Conservation (phyloP, 2,888 invertebrate genomes). For the Epistrophe grossulariae region DNA sequence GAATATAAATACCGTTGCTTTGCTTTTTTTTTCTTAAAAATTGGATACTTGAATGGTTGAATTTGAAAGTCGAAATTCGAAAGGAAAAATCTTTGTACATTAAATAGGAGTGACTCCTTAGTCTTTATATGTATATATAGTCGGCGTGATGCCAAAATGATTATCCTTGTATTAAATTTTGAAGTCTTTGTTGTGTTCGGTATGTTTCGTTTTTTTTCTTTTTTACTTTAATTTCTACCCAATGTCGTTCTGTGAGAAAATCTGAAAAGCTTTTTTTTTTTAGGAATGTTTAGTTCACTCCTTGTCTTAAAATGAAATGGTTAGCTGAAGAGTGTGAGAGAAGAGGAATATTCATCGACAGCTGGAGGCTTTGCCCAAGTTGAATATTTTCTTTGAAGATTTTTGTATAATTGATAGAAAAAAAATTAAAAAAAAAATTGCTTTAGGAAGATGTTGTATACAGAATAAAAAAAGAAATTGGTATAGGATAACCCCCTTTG, state of each 20-base stretch:
- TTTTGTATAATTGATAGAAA: constrained; percentile 41
- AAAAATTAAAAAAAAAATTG: background rate
- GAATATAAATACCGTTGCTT: constrained; percentile 9
- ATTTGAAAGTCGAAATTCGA: background rate
- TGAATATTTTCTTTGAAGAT: constrained; percentile 44
- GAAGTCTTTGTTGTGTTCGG: constrained; percentile 1
- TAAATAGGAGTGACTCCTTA: background rate
- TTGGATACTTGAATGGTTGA: constrained; percentile 27
- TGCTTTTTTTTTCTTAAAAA: background rate
- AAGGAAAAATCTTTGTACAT: constrained; percentile 15
- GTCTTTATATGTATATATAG: too few species aligned
- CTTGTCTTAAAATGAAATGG: constrained; percentile 20
- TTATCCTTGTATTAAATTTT: constrained; percentile 35
- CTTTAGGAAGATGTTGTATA: background rate
- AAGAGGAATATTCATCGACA: constrained; percentile 19
- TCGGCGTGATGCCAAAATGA: constrained; percentile 42
- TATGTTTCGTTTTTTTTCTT: background rate
- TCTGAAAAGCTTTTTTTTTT: background rate
- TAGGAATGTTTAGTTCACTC: constrained; percentile 24
- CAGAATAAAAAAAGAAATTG: background rate
- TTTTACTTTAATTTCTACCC: constrained; percentile 13
- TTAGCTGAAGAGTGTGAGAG: too few species aligned
- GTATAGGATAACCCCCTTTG: constrained; percentile 2
- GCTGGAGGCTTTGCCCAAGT: constrained; percentile 24
- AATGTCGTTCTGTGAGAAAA: constrained; percentile 11